These are phyloP conservation scores for Notothenia rossii DNA, from an alignment of 2,113 vertebrate genomes.

Conservation along the genomic window DNA sequence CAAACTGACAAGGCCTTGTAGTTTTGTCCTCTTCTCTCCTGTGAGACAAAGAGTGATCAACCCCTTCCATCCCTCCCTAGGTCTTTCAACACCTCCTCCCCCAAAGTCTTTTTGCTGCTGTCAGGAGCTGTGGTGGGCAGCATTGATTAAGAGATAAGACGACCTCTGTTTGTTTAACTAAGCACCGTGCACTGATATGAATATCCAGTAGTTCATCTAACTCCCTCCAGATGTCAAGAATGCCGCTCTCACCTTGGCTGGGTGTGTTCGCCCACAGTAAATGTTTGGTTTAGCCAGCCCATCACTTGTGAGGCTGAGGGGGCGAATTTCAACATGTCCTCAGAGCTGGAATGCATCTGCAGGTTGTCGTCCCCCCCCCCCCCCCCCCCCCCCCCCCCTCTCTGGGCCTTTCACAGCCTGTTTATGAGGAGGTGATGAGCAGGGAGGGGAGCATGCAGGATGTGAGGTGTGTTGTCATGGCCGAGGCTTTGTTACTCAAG, in stretches of 20 bases:
- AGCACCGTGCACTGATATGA: conserved; percentile 7
- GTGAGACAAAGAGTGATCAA: background rate
- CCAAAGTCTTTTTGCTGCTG: background rate
- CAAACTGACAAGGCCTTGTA: conserved; percentile 17
- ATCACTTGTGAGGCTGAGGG: conserved; percentile 42
- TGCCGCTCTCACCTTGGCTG: conserved; percentile 34
- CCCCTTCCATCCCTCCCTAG: conserved; percentile 4
- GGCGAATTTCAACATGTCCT: conserved; percentile 79
- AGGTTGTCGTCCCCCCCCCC: conserved; percentile 14
- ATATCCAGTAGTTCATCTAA: conserved; percentile 14
- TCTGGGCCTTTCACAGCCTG: conserved; percentile 37
- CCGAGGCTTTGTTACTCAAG: conserved; percentile 7
- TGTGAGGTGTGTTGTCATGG: conserved; percentile 33
- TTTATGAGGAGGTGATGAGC: conserved; percentile 81
- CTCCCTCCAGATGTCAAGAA: conserved; percentile 11
- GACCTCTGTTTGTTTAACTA: conserved; percentile 31
- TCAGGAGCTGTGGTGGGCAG: background rate
- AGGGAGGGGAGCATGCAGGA: conserved; percentile 30
- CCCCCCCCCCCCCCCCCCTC: conserved; percentile 15
- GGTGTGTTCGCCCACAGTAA: conserved; percentile 45
- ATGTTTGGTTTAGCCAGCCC: conserved; percentile 60
- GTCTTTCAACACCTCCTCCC: conserved; percentile 6
- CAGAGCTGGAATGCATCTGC: conserved; percentile 70
- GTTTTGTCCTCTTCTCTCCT: conserved; percentile 14
- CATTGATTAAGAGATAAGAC: background rate